Conservation (phyloP, 2,113 vertebrate species). For the Columbina picui region DNA sequence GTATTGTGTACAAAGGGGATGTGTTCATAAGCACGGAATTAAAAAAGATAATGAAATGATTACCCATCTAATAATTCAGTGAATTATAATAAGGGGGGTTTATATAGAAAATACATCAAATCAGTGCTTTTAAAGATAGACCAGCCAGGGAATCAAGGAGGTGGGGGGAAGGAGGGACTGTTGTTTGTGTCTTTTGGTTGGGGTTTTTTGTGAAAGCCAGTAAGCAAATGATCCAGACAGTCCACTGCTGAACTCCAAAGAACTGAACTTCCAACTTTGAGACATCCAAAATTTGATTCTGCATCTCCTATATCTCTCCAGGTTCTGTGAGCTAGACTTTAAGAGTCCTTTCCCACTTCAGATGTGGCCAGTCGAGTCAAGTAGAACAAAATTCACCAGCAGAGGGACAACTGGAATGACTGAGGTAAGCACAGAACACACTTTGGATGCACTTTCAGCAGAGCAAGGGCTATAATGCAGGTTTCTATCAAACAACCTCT, state of each 20-base stretch:
- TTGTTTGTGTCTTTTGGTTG: not conserved
- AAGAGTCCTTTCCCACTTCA: not conserved
- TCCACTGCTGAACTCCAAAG: not conserved
- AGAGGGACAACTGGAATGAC: not conserved
- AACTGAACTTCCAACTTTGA: not conserved
- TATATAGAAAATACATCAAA: not conserved
- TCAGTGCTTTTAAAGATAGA: not conserved
- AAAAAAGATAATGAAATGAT: not conserved
- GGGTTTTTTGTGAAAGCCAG: not conserved
- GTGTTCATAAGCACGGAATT: not conserved
- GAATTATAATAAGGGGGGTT: not conserved
- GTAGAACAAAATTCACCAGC: not conserved
- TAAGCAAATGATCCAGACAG: not conserved
- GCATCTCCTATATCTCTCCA: not conserved
- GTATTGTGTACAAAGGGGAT: not conserved
- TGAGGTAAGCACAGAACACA: not conserved
- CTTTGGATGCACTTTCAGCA: not conserved
- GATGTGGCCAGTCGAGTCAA: not conserved
- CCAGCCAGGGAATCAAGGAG: not conserved
- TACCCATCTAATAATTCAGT: not conserved
- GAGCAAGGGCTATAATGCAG: not conserved
- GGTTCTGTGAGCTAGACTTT: not conserved
- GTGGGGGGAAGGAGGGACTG: not conserved
- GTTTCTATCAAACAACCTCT: not conserved
- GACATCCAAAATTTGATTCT: not conserved